phyloP scores from a whole-genome alignment of 37 sponge, comb jelly and placozoan genomes.

The Theonella swinhoei region DNA sequence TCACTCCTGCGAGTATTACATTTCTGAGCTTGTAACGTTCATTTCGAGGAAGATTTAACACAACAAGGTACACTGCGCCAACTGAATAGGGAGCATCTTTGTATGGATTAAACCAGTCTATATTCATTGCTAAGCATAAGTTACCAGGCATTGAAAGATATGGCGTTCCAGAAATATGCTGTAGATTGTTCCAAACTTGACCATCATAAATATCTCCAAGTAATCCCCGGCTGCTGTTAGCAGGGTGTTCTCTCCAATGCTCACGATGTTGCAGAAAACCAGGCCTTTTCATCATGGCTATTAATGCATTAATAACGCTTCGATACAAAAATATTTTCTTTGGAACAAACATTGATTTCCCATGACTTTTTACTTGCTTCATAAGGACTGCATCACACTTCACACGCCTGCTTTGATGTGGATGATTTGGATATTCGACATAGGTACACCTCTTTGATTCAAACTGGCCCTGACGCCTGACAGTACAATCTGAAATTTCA shows the following conservation, averaged over 20 bases:
- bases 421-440: constrained; percentile 40
- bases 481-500: neutral
- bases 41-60: constrained; percentile 49
- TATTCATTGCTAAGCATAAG: constrained; percentile 40
- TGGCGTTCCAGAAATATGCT: neutral
- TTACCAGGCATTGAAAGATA: constrained; percentile 3
- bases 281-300: neutral
- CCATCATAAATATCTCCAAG: constrained; percentile 56
- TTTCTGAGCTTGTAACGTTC: constrained; percentile 39
- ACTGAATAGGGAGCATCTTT: constrained; percentile 40
- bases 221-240: neutral
- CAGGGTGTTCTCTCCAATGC: constrained; percentile 42
- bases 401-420: neutral
- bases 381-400: constrained; percentile 19
- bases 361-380: neutral
- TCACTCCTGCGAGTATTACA: constrained; percentile 37
- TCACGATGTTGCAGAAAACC: constrained; percentile 35
- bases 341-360: constrained; percentile 14
- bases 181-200: constrained; percentile 32
- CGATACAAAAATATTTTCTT: constrained; percentile 20
- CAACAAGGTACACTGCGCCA: constrained; percentile 45
- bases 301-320: constrained; percentile 18
- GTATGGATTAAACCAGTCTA: constrained; percentile 68
- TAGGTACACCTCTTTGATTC: neutral
- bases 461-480: neutral